phyloP scores from a whole-genome alignment of 2,888 invertebrate species.

The Tillus elongatus region DNA sequence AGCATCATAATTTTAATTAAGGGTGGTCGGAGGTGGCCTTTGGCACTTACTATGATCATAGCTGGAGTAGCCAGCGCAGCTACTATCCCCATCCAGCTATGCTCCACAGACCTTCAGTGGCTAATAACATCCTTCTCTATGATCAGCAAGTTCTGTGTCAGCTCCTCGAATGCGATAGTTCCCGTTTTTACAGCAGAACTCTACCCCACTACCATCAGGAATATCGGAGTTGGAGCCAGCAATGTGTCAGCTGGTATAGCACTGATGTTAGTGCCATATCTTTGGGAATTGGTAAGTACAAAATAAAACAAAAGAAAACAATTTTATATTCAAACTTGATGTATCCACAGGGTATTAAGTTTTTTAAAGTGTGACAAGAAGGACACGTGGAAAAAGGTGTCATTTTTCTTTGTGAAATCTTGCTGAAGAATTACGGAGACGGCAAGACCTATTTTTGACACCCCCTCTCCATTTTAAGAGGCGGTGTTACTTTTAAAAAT shows the following conservation, averaged over 20 bases:
- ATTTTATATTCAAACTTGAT: too few species aligned
- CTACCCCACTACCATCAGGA: constrained; percentile 70
- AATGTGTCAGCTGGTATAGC: constrained; percentile 69
- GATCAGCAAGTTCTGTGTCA: constrained; percentile 72
- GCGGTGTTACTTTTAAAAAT: neutral
- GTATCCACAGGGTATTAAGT: too few species aligned
- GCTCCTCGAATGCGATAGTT: constrained; percentile 69
- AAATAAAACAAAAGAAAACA: constrained; percentile 6
- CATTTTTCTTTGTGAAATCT: too few species aligned
- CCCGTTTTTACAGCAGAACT: constrained; percentile 72
- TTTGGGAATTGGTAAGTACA: constrained; percentile 62
- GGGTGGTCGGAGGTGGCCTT: constrained; percentile 63
- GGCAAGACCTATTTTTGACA: too few species aligned
- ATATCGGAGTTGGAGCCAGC: constrained; percentile 67
- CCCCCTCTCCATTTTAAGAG: neutral
- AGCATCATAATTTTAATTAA: constrained; percentile 68
- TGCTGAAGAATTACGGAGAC: too few species aligned
- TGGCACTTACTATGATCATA: constrained; percentile 57
- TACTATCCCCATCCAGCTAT: constrained; percentile 46
- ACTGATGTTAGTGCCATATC: constrained; percentile 66
- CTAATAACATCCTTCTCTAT: constrained; percentile 64
- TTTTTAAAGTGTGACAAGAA: too few species aligned
- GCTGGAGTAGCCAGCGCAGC: constrained; percentile 60
- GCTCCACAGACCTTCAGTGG: constrained; percentile 52
- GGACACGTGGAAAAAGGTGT: too few species aligned